Evolutionary conservation across 2,797 vertebrate genomes (phyloP).

Genomic region (Sitta carolinensis): DNA sequence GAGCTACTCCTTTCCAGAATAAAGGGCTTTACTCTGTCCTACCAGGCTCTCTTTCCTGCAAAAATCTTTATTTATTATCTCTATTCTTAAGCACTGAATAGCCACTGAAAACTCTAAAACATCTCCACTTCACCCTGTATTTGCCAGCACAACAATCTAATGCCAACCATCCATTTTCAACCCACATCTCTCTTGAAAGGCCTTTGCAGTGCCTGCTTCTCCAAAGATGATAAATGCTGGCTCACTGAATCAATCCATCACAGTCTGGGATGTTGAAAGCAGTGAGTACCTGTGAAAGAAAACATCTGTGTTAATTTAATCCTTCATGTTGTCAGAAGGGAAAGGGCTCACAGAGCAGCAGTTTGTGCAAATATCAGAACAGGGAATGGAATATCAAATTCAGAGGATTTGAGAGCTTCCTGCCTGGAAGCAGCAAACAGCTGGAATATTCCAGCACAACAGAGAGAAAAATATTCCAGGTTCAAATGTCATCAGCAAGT

Average conservation of each 20-base stretch:
- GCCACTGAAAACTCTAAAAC: not conserved
- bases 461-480: not conserved
- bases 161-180: not conserved
- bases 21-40: not conserved
- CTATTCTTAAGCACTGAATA: not conserved
- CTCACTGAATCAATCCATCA: slow-evolving; percentile 78
- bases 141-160: not conserved
- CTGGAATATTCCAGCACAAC: not conserved
- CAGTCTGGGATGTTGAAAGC: slow-evolving; percentile 75
- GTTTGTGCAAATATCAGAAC: not conserved
- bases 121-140: not conserved
- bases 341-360: not conserved
- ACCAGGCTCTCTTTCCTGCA: not conserved
- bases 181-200: slow-evolving; percentile 79
- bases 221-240: slow-evolving; percentile 77
- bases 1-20: not conserved
- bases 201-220: slow-evolving; percentile 81
- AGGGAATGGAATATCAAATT: not conserved
- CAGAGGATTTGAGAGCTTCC: not conserved
- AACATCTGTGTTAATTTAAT: not conserved
- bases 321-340: not conserved
- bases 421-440: not conserved
- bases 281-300: slow-evolving; percentile 17
- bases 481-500: not conserved
- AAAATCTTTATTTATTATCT: not conserved